Conservation (phyloP, 1,140 invertebrate genomes). For the Hycleus phaleratus region DNA sequence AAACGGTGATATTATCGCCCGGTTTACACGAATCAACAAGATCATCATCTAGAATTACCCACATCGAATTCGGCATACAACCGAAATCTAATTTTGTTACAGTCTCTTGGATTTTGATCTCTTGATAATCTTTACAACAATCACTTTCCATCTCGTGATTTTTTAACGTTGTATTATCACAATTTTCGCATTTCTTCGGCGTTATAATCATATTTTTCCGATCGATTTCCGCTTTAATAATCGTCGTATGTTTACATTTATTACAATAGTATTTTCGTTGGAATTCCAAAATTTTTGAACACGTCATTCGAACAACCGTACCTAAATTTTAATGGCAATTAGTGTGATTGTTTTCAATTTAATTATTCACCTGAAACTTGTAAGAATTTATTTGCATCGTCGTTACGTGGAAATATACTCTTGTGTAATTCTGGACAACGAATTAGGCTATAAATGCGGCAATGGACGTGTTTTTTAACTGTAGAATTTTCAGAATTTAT, state of each 20-base stretch:
- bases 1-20: slow-evolving; percentile 79
- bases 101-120: slow-evolving; percentile 81
- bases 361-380: slow-evolving; percentile 47
- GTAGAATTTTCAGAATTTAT: slow-evolving; percentile 36
- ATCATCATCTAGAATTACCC: slow-evolving; percentile 77
- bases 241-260: slow-evolving; percentile 66
- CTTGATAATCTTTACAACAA: slow-evolving; percentile 81
- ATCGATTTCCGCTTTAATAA: slow-evolving; percentile 61
- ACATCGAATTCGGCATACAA: slow-evolving; percentile 67
- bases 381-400: slow-evolving; percentile 60
- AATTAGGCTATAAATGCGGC: slow-evolving; percentile 51
- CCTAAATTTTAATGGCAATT: slow-evolving; percentile 41
- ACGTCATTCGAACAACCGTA: slow-evolving; percentile 67
- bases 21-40: slow-evolving; percentile 81
- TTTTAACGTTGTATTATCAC: slow-evolving; percentile 48
- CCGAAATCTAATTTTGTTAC: slow-evolving; percentile 62
- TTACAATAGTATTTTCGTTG: slow-evolving; percentile 65
- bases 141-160: slow-evolving; percentile 49
- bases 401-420: slow-evolving; percentile 54
- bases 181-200: slow-evolving; percentile 56
- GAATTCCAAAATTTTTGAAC: slow-evolving; percentile 69
- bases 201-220: slow-evolving; percentile 54
- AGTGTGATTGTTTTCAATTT: not conserved
- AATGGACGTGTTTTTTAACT: slow-evolving; percentile 61
- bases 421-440: slow-evolving; percentile 51